Evolutionary conservation across 2,113 vertebrate species (phyloP), one percentile per base, ranked within the genome.

Genomic region (Malurus elegans): DNA sequence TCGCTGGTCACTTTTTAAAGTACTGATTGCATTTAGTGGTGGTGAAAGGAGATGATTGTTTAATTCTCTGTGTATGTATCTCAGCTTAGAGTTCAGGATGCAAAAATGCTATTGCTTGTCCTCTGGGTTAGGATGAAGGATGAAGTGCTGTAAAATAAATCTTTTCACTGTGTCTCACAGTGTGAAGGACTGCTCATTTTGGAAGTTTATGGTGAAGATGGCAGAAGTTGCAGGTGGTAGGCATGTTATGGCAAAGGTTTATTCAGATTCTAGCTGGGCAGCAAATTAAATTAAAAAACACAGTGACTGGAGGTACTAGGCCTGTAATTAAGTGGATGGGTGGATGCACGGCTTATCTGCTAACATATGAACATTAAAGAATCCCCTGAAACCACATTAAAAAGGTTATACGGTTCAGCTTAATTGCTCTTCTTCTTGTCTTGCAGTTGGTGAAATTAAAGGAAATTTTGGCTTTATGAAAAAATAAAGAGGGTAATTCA

Each of bases 311-410:
- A 93, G 56, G 86, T 90, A 58, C 60, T 61, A 86, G 79, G 26
- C 48, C 93, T 95, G 50, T 94, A 96, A 95, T 96, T 96, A 96
- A 92, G 76, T 79, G 90, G 16, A 96, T 93, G 92, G 53, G 92
- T 92, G 88, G 94, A 95, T 96, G 69, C 57, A 38, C 45, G 57
- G 94, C 93, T 97, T 95, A 97, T 96, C 96, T 94, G 60, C 78
- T 95, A 83, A 53, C 73, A 81, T 18, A 26, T 0, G 8, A 93
- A 95, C 88, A 86, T 84, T 88, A 96, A 97, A 94, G 79, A 81
- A 86, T 84, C 79, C 69, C 79, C 76, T 92, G 64, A 92, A 97
- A 90, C 94, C 92, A 96, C 95, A 96, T 96, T 15, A 88, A 92
- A 80, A 84, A 57, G 31, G 89, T 78, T 80, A 34, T 40, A 72